These are phyloP conservation scores for Xenopus borealis DNA, from an alignment of 2,113 vertebrate species.

Conservation along the genomic window DNA sequence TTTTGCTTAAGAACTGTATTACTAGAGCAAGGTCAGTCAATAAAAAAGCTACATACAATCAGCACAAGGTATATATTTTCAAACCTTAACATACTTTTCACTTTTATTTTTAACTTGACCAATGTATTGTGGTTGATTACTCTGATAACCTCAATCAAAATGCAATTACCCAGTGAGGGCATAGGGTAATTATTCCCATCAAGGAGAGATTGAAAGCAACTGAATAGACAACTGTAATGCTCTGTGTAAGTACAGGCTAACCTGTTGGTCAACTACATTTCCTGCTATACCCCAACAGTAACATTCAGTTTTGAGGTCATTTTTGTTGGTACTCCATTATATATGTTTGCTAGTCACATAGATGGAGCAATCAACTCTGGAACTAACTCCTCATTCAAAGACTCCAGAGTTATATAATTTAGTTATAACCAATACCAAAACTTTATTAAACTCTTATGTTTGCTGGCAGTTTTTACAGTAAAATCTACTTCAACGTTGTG, in stretches of 20 bases:
- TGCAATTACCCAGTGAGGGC: constrained; percentile 85
- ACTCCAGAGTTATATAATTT: too few species aligned
- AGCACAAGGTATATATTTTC: constrained; percentile 48
- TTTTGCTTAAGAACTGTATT: neutral
- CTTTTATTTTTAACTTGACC: constrained; percentile 56
- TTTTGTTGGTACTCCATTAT: too few species aligned
- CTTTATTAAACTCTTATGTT: too few species aligned
- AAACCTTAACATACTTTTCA: constrained; percentile 49
- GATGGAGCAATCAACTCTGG: too few species aligned
- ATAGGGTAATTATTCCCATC: constrained; percentile 85
- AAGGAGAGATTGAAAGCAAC: constrained; percentile 75
- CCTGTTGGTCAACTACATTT: too few species aligned
- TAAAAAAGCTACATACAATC: constrained; percentile 39
- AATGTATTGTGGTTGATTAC: constrained; percentile 83
- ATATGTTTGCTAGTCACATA: too few species aligned
- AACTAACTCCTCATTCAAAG: too few species aligned
- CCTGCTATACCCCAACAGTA: too few species aligned
- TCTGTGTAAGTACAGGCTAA: constrained; percentile 45
- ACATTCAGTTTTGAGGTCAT: too few species aligned
- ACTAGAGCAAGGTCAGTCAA: constrained; percentile 20
- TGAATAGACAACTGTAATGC: constrained; percentile 78
- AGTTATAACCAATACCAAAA: too few species aligned
- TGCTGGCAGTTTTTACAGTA: too few species aligned
- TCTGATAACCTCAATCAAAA: constrained; percentile 98
- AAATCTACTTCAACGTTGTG: too few species aligned